phyloP scores from a whole-genome alignment of 2,797 vertebrate species.

The Hydrolagus colliei region DNA sequence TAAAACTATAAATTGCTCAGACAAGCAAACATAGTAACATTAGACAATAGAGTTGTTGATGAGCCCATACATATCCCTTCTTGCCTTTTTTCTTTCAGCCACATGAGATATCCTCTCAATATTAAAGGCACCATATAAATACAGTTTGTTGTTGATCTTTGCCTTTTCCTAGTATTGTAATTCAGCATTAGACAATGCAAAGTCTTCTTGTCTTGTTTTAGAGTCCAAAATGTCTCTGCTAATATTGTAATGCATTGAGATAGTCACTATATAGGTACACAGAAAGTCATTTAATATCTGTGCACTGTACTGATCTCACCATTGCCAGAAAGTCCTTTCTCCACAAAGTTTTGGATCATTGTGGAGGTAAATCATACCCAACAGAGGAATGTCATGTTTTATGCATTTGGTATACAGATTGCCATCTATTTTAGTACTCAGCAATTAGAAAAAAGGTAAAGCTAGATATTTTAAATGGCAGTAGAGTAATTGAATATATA shows the following conservation, averaged over 20 bases:
- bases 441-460: neutral
- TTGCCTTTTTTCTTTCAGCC: neutral
- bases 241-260: neutral
- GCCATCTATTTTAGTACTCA: neutral
- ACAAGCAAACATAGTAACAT: neutral
- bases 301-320: neutral
- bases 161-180: neutral
- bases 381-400: neutral
- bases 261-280: neutral
- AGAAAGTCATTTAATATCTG: neutral
- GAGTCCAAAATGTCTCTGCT: neutral
- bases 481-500: neutral
- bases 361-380: neutral
- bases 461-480: neutral
- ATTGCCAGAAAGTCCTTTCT: neutral
- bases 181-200: neutral
- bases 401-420: neutral
- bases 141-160: neutral
- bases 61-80: neutral
- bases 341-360: neutral
- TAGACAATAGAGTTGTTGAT: neutral
- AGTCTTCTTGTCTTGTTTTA: neutral
- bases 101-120: neutral
- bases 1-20: neutral
- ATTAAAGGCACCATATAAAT: neutral